Evolutionary conservation across 2,888 invertebrate genomes (phyloP).

Genomic region (Criorhina ranunculi): DNA sequence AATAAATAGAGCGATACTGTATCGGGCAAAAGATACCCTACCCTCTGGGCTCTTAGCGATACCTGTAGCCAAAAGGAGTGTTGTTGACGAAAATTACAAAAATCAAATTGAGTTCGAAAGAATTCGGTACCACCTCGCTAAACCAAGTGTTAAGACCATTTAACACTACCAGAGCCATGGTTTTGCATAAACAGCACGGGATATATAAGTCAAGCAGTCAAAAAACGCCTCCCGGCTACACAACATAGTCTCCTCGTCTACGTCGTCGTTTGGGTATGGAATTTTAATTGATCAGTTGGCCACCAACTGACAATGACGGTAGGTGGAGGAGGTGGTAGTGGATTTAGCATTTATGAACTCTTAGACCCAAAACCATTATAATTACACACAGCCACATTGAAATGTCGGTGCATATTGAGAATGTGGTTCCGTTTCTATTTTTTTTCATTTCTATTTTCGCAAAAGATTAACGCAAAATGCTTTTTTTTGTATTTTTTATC

Average conservation of each 20-base stretch:
- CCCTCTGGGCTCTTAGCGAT: conserved; percentile 27
- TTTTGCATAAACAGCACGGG: conserved; percentile 56
- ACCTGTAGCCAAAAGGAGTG: conserved; percentile 16
- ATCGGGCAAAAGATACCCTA: conserved; percentile 43
- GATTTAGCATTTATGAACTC: conserved; percentile 61
- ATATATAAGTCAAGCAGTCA: conserved; percentile 22
- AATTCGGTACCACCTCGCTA: conserved; percentile 3
- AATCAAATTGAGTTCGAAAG: conserved; percentile 6
- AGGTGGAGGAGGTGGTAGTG: conserved; percentile 43
- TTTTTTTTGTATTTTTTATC: conserved; percentile 43
- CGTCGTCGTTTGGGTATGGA: conserved; percentile 47
- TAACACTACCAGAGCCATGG: conserved; percentile 47
- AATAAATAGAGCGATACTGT: conserved; percentile 57
- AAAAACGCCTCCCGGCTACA: conserved; percentile 58
- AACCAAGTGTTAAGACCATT: conserved; percentile 64
- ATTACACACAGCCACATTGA: conserved; percentile 47
- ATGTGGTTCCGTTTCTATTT: conserved; percentile 53
- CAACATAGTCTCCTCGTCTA: conserved; percentile 16
- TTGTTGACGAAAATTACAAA: conserved; percentile 42
- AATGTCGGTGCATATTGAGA: conserved; percentile 30
- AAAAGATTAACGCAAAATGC: conserved; percentile 39
- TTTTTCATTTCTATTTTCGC: conserved; percentile 14
- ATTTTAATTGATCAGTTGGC: conserved; percentile 77
- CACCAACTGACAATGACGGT: conserved; percentile 2
- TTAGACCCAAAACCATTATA: conserved; percentile 60